phyloP scores from a whole-genome alignment of 2,113 vertebrate species.

The Falcunculus frontatus region DNA sequence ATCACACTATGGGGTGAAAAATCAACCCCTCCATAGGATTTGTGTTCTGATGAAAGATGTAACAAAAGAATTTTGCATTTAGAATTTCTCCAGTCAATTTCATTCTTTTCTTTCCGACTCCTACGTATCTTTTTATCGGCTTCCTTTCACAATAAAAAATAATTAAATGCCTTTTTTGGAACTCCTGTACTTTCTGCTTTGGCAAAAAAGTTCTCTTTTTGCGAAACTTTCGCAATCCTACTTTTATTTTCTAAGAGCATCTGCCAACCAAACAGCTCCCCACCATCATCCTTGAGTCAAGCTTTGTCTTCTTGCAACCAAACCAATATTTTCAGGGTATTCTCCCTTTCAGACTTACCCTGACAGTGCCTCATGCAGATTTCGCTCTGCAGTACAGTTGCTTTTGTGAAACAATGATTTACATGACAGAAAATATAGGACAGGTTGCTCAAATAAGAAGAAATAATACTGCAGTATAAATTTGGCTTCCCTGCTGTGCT shows the following conservation, averaged over 20 bases:
- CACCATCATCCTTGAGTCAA: background rate
- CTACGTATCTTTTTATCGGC: background rate
- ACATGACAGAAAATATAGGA: background rate
- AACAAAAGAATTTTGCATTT: background rate
- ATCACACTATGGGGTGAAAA: background rate
- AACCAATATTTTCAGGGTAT: background rate
- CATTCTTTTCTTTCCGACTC: background rate
- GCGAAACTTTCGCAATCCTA: background rate
- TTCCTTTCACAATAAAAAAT: background rate
- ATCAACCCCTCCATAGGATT: background rate
- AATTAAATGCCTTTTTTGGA: background rate
- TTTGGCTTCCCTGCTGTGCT: background rate
- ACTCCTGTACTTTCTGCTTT: background rate
- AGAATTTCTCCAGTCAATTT: background rate
- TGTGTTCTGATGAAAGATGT: background rate
- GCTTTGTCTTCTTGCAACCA: background rate
- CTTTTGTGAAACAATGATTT: background rate
- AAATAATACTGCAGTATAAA: background rate
- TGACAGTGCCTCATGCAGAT: background rate
- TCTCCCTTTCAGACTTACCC: background rate
- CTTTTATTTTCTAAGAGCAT: background rate
- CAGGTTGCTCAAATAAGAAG: background rate
- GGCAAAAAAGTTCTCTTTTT: background rate
- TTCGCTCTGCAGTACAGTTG: background rate
- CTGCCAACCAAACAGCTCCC: background rate